A percentile compares a stretch with the other conserved stretches of the same genome.
Evolutionary conservation across 35 echinoderm and acorn worm genomes (phyloP).

Genomic region (Nesometra sesokonis): DNA sequence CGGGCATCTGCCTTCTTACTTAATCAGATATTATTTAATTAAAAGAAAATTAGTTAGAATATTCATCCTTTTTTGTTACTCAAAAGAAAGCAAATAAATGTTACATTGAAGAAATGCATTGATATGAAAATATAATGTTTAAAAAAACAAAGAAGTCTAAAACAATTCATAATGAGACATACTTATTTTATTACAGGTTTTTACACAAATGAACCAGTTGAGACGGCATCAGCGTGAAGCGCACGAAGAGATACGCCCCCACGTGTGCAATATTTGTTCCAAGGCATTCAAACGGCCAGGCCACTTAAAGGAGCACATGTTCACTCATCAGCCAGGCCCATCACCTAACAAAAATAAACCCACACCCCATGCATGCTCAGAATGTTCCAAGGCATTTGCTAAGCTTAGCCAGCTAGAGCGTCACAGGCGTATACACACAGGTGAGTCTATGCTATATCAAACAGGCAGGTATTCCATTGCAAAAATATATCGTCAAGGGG

Average conservation of each 20-base stretch:
- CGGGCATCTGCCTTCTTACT: too few species aligned
- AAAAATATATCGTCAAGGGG: too few species aligned
- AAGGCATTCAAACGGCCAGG: conserved; percentile 85
- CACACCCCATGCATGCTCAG: conserved; percentile 20
- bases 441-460: conserved; percentile 5
- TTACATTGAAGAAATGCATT: too few species aligned
- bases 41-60: too few species aligned
- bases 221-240: conserved; percentile 57
- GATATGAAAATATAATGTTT: too few species aligned
- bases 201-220: conserved; percentile 67
- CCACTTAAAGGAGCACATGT: conserved; percentile 91
- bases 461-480: too few species aligned
- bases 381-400: conserved; percentile 59
- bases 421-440: conserved; percentile 81
- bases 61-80: too few species aligned
- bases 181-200: too few species aligned
- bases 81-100: too few species aligned
- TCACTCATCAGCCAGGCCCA: conserved; percentile 43
- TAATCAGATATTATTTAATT: too few species aligned
- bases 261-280: conserved; percentile 59
- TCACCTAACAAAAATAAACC: conserved; percentile 9
- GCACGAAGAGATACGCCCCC: conserved; percentile 62
- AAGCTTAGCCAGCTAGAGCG: conserved; percentile 86
- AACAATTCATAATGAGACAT: too few species aligned
- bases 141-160: too few species aligned